Conservation (phyloP, 2,113 vertebrate genomes). For the Orthonyx spaldingii region DNA sequence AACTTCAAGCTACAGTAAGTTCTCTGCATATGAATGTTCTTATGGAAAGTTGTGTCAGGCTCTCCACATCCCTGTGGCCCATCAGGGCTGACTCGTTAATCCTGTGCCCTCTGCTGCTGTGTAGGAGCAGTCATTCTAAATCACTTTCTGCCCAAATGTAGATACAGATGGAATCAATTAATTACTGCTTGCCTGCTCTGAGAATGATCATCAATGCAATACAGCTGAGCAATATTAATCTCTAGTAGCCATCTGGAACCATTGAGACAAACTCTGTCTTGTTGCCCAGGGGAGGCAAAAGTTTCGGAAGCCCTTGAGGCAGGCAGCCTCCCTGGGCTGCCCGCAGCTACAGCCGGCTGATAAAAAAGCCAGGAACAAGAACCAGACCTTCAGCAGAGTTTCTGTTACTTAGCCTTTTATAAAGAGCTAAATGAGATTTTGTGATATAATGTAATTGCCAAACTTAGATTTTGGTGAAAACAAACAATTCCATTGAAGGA, state of each 20-base stretch:
- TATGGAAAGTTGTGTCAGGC: not conserved
- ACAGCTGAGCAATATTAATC: not conserved
- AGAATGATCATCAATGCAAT: not conserved
- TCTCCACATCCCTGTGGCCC: not conserved
- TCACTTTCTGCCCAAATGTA: not conserved
- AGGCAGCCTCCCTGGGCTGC: not conserved
- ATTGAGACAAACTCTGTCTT: not conserved
- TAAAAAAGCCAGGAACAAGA: not conserved
- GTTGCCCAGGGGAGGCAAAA: not conserved
- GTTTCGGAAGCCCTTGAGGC: not conserved
- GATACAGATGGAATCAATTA: conserved; percentile 22
- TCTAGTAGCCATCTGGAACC: not conserved
- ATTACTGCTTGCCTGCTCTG: not conserved
- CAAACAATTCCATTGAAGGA: not conserved
- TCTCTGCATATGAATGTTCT: not conserved
- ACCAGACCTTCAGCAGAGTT: not conserved
- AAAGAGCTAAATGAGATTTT: not conserved
- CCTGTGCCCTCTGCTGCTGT: not conserved
- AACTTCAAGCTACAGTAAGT: not conserved
- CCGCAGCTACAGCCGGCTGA: not conserved
- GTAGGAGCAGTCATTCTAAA: not conserved
- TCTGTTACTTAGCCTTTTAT: not conserved
- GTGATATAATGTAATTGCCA: not conserved
- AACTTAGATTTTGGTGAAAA: not conserved
- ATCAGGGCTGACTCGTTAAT: not conserved